Conservation (phyloP, 2,797 vertebrate species). For the Taenioides sp. region DNA sequence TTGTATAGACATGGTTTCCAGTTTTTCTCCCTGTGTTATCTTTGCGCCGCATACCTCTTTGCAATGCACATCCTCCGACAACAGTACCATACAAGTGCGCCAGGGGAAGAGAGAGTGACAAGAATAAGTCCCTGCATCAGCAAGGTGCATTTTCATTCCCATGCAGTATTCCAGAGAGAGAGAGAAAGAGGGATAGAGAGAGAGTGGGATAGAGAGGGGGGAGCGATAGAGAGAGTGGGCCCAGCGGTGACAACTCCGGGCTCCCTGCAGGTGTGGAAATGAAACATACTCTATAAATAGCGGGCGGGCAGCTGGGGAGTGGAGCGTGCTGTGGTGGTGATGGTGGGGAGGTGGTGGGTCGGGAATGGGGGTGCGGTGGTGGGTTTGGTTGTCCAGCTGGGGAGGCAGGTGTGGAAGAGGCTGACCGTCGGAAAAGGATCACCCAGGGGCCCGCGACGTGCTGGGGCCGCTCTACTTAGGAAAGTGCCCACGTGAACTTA, state of each 20-base stretch:
- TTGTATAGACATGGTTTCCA: slow-evolving; percentile 50
- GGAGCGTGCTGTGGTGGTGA: slow-evolving; percentile 65
- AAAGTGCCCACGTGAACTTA: slow-evolving; percentile 28
- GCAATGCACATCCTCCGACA: slow-evolving; percentile 49
- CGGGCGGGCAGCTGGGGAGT: slow-evolving; percentile 83
- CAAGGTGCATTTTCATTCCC: slow-evolving; percentile 79
- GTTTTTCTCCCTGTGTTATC: slow-evolving; percentile 46
- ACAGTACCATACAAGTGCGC: slow-evolving; percentile 58
- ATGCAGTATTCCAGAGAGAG: slow-evolving; percentile 73
- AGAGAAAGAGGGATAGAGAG: slow-evolving; percentile 57
- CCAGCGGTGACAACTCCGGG: slow-evolving; percentile 78
- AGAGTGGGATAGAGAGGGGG: neutral
- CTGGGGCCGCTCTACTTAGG: slow-evolving; percentile 31
- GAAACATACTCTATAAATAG: slow-evolving; percentile 90
- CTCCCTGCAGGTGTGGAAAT: slow-evolving; percentile 89
- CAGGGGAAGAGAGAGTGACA: slow-evolving; percentile 59
- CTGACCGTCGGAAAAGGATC: slow-evolving; percentile 70
- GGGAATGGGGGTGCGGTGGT: neutral
- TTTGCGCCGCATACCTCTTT: slow-evolving; percentile 43
- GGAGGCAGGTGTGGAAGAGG: slow-evolving; percentile 78
- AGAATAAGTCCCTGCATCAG: slow-evolving; percentile 78
- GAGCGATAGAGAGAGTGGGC: slow-evolving; percentile 58
- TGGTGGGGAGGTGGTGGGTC: slow-evolving; percentile 29
- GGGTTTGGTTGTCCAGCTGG: slow-evolving; percentile 73
- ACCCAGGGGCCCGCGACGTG: slow-evolving; percentile 51